phyloP scores from a whole-genome alignment of 1,140 invertebrate genomes.

The Achroia grisella region DNA sequence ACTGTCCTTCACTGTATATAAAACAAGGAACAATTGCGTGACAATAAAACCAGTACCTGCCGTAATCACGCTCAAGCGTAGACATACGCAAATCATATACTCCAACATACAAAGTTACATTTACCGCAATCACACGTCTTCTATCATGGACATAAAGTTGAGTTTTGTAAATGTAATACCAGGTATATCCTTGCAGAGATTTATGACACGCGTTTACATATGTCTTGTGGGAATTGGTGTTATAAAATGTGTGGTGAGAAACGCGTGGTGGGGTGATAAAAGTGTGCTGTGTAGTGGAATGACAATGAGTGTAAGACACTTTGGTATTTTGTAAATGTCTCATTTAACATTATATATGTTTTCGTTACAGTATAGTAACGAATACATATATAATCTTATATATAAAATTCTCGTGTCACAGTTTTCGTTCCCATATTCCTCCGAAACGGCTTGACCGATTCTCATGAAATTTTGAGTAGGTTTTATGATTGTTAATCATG shows the following conservation, averaged over 20 bases:
- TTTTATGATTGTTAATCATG: no score
- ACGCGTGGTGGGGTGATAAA: background rate
- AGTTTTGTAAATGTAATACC: background rate
- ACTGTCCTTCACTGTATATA: background rate
- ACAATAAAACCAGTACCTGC: background rate
- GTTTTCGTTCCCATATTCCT: no score
- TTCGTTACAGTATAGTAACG: no score
- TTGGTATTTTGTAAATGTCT: no score
- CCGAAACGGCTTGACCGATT: no score
- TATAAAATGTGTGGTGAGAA: background rate
- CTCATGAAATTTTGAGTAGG: no score
- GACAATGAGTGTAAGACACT: no score
- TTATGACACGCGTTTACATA: slow-evolving; percentile 1
- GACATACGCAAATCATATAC: slow-evolving; percentile 1
- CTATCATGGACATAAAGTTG: background rate
- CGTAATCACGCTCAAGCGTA: background rate
- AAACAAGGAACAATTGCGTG: background rate
- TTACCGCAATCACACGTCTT: background rate
- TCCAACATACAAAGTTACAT: background rate
- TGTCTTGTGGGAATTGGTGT: slow-evolving; percentile 2
- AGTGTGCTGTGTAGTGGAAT: no score
- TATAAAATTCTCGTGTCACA: no score
- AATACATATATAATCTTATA: no score
- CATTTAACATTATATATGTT: no score
- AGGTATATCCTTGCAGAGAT: background rate